Evolutionary conservation across 2,888 invertebrate genomes (phyloP), one percentile per base, ranked within the genome.

Genomic region (Sarcophaga rosellei): DNA sequence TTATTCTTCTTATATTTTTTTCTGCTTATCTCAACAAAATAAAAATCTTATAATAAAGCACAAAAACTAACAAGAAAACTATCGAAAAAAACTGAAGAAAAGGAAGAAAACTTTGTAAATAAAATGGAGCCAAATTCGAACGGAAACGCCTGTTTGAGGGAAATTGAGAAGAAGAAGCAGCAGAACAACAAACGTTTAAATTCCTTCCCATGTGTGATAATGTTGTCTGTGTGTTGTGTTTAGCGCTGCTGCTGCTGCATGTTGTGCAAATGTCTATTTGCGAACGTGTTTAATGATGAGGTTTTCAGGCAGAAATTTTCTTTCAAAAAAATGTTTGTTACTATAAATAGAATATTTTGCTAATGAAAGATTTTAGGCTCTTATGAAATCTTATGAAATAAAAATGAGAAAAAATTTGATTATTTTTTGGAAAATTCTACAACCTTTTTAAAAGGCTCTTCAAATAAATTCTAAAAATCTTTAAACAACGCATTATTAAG

Each of bases 91-190:
- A 1, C 15, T 53, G 10, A 69, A 25, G 17, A 68, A 21, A 20
- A 59, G 17, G 53, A 69, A 62, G 47, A 61, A 75, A 80, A 47
- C 53, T 69, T 57, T 44, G 12, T 44, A 72, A 65, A 47, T 53
- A 72, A 68, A 66, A 69, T 59, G 80, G 62, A 81, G 80, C 73
- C 68, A 81, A 80, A 65, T 65, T 73, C 0, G 72, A 84, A 11
- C 76, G 76, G 80, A 84, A 77, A 80, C 66, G 84, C 76, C 76
- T 77, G 84, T 73, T 77, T 63, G 62, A 8, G 53, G 80, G 80
- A 65, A 74, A 47, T 20, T 35, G 73, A 72, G 63, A 35, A 59
- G 68, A 53, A 63, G 23, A 81, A 47, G 35, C 8, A 35, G 35
- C 35, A 35, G 8, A 35, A 35, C 35, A 35, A 35, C 35, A 17